A percentile compares a stretch with the other conserved stretches of the same genome.
phyloP scores from a whole-genome alignment of 1,140 invertebrate genomes.

The Lasaia peninsularis region DNA sequence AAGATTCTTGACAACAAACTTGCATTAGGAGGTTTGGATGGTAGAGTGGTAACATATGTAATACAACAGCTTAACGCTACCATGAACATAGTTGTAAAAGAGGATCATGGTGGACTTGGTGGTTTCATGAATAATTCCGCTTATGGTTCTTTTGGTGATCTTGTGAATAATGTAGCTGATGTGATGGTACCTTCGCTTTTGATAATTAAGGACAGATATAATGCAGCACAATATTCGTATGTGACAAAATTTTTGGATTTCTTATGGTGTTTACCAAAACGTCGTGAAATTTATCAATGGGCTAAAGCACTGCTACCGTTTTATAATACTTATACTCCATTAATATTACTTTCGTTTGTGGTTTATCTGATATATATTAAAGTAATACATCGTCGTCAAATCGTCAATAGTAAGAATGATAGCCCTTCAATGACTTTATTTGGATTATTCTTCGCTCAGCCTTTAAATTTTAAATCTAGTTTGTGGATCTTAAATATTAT shows the following conservation, averaged over 20 bases:
- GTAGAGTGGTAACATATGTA: conserved; percentile 32
- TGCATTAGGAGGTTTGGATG: conserved; percentile 37
- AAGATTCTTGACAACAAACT: conserved; percentile 25
- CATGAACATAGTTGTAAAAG: conserved; percentile 27
- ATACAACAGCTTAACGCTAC: conserved; percentile 37
- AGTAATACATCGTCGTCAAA: conserved; percentile 20
- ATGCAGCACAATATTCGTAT: conserved; percentile 30
- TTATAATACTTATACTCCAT: conserved; percentile 27
- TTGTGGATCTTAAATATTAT: conserved; percentile 36
- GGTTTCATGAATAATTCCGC: conserved; percentile 25
- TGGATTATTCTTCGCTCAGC: conserved; percentile 43
- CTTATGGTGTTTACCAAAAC: conserved; percentile 39
- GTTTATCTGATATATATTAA: conserved; percentile 25
- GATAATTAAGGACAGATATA: conserved; percentile 30
- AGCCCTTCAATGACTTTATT: conserved; percentile 29
- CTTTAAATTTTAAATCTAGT: conserved; percentile 32
- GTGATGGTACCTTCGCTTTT: conserved; percentile 32
- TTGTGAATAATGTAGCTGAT: conserved; percentile 37
- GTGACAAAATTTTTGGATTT: conserved; percentile 32
- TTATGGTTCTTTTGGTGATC: conserved; percentile 27
- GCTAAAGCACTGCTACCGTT: conserved; percentile 45
- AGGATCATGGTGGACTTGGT: conserved; percentile 18
- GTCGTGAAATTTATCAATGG: conserved; percentile 43
- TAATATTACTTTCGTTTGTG: conserved; percentile 31
- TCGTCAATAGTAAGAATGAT: conserved; percentile 13